phyloP scores from a whole-genome alignment of 2,113 vertebrate genomes.

The Cariama cristata region DNA sequence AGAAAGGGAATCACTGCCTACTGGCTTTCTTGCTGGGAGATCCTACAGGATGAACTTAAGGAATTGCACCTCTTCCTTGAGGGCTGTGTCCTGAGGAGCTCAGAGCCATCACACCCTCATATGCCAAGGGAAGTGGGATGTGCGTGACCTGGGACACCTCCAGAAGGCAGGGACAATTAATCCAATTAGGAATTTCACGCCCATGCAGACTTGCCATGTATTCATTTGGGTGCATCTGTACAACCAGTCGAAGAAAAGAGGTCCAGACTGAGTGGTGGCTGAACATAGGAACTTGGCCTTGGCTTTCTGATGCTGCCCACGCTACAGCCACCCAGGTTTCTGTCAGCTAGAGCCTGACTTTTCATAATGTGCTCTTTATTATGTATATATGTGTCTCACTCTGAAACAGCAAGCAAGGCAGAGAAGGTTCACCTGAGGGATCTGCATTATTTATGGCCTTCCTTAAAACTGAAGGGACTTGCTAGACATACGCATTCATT shows the following conservation, averaged over 20 bases:
- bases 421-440: neutral
- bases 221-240: neutral
- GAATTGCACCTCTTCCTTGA: neutral
- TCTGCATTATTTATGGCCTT: neutral
- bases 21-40: neutral
- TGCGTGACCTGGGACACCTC: neutral
- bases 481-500: neutral
- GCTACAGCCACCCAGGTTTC: neutral
- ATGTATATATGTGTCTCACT: neutral
- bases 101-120: neutral
- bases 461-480: neutral
- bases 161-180: neutral
- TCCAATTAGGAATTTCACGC: neutral
- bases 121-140: neutral
- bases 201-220: neutral
- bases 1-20: neutral
- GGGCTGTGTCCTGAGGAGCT: neutral
- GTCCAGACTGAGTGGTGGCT: neutral
- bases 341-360: neutral
- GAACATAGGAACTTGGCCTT: neutral
- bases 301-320: neutral
- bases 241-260: neutral
- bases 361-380: neutral
- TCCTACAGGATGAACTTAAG: fast-evolving
- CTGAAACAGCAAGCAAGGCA: neutral